Evolutionary conservation across 1,140 invertebrate species (phyloP).

Genomic region (Riptortus pedestris): DNA sequence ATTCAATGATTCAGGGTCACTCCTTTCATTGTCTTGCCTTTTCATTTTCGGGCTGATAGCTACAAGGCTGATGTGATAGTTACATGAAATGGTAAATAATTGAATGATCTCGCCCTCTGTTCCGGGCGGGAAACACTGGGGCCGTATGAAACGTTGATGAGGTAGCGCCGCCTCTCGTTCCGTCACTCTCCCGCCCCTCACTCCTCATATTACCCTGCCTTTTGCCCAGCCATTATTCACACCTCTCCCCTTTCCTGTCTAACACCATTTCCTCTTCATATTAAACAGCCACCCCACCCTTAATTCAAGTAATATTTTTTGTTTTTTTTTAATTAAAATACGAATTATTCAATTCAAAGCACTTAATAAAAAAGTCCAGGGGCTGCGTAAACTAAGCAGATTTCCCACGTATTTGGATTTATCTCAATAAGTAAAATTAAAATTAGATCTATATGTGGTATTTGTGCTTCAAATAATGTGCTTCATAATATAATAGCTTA

Average conservation of each 20-base stretch:
- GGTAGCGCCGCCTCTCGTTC: background rate
- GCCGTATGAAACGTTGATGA: background rate
- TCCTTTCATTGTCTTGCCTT: background rate
- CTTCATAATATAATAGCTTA: too few species aligned
- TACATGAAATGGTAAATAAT: too few species aligned
- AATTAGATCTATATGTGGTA: too few species aligned
- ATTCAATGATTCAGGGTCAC: background rate
- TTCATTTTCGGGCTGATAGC: background rate
- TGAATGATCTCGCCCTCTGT: background rate
- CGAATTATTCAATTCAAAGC: background rate
- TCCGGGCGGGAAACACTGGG: background rate
- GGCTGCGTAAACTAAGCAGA: too few species aligned
- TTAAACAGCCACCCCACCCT: background rate
- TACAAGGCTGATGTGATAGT: too few species aligned
- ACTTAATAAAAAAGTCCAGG: background rate
- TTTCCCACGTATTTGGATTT: too few species aligned
- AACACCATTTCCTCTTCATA: background rate
- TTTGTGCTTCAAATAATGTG: too few species aligned
- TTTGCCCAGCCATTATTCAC: background rate
- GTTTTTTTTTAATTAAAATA: background rate
- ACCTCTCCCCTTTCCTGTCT: background rate
- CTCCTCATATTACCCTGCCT: background rate
- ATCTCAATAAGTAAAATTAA: too few species aligned
- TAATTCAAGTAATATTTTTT: background rate
- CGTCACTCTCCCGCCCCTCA: background rate